Percentiles rank a stretch among this genome's conserved stretches.
Conservation (phyloP, 1,140 invertebrate genomes). For the Atta colombica region DNA sequence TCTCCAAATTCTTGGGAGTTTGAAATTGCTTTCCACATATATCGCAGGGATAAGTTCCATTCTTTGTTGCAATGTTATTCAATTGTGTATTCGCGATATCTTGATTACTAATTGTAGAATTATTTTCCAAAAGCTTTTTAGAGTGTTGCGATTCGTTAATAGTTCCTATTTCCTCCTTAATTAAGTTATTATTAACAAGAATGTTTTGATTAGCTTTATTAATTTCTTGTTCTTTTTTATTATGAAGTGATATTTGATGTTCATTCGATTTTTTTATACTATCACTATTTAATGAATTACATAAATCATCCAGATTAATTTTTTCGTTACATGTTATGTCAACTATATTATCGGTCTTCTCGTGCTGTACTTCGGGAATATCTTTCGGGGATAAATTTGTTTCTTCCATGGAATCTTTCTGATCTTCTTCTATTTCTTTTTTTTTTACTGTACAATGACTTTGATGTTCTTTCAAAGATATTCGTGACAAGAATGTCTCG, state of each 20-base stretch:
- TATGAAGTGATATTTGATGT: background rate
- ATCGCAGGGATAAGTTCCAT: slow-evolving; percentile 64
- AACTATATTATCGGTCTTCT: background rate
- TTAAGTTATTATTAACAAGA: slow-evolving; percentile 2
- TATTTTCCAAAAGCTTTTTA: background rate
- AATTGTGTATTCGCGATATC: background rate
- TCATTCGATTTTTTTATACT: background rate
- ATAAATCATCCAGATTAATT: background rate
- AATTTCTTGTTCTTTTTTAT: background rate
- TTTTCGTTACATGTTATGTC: background rate
- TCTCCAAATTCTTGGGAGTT: slow-evolving; percentile 61
- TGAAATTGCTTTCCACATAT: slow-evolving; percentile 75
- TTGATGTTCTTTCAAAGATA: slow-evolving; percentile 64
- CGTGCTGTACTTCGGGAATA: background rate
- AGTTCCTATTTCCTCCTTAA: background rate
- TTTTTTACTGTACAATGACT: slow-evolving; percentile 19
- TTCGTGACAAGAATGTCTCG: slow-evolving; percentile 54
- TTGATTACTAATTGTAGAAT: background rate
- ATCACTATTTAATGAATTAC: background rate
- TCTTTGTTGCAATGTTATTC: background rate
- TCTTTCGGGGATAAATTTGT: background rate
- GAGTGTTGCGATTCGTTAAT: slow-evolving; percentile 5
- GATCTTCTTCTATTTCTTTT: background rate
- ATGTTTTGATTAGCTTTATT: background rate
- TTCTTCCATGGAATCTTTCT: background rate